Evolutionary conservation across 2,797 vertebrate genomes (phyloP).

Genomic region (Aulostomus chinensis): DNA sequence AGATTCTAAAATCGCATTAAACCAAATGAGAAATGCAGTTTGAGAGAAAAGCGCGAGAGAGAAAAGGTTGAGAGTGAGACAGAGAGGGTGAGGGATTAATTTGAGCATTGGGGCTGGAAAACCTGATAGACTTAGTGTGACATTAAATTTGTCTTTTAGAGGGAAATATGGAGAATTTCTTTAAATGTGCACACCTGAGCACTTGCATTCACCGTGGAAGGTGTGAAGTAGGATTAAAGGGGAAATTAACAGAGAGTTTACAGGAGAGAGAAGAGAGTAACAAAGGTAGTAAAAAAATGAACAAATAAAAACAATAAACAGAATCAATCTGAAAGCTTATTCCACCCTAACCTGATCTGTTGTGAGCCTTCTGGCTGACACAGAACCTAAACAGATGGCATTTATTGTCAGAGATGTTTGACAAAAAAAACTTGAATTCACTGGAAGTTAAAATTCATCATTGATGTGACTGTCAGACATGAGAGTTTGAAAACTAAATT

Average conservation of each 20-base stretch:
- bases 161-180: conserved; percentile 36
- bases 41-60: conserved; percentile 52
- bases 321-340: too few relatives aligned
- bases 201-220: conserved; percentile 40
- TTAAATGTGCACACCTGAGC: conserved; percentile 62
- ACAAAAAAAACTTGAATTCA: too few relatives aligned
- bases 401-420: too few relatives aligned
- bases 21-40: conserved; percentile 68
- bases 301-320: conserved; percentile 13
- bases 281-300: too few relatives aligned
- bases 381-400: too few relatives aligned
- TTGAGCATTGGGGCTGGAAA: conserved; percentile 63
- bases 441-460: too few relatives aligned
- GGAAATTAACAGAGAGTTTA: too few relatives aligned
- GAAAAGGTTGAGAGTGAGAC: conserved; percentile 46
- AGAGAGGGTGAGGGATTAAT: conserved; percentile 64
- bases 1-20: conserved; percentile 81
- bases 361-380: too few relatives aligned
- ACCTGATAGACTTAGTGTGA: conserved; percentile 77
- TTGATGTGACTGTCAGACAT: too few relatives aligned
- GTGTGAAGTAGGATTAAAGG: conserved; percentile 52
- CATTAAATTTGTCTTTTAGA: conserved; percentile 76
- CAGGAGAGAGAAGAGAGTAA: too few relatives aligned
- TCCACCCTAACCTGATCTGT: too few relatives aligned
- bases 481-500: too few relatives aligned